phyloP scores from a whole-genome alignment of 2,113 vertebrate genomes.

The Crotophaga sulcirostris region DNA sequence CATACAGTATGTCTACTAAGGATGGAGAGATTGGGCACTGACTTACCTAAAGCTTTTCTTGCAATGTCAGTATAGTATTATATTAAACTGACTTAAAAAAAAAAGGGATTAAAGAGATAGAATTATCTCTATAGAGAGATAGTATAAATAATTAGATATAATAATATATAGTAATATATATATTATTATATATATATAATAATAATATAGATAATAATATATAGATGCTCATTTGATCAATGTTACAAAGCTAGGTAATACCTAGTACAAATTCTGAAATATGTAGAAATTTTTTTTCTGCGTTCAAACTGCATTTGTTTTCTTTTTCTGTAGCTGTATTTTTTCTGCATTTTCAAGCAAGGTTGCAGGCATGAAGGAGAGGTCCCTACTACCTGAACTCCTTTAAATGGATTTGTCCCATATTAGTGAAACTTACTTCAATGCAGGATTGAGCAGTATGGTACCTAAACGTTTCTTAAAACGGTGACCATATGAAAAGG shows the following conservation, averaged over 20 bases:
- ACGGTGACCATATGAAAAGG: neutral
- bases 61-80: neutral
- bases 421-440: neutral
- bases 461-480: neutral
- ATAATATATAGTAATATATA: too few relatives aligned
- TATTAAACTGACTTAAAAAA: neutral
- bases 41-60: neutral
- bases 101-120: neutral
- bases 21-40: neutral
- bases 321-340: neutral
- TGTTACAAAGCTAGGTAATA: neutral
- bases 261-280: neutral
- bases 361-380: neutral
- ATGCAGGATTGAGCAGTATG: neutral
- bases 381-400: neutral
- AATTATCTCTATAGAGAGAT: neutral
- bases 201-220: too few relatives aligned
- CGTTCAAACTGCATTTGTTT: neutral
- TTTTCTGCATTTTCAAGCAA: neutral
- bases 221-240: neutral
- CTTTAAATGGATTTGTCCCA: neutral
- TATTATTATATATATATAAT: too few relatives aligned
- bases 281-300: neutral
- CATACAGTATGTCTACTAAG: neutral
- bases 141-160: too few relatives aligned